Percentiles rank a stretch among this genome's conserved stretches.
phyloP scores from a whole-genome alignment of 2,113 vertebrate genomes.

The Sclerurus mexicanus region DNA sequence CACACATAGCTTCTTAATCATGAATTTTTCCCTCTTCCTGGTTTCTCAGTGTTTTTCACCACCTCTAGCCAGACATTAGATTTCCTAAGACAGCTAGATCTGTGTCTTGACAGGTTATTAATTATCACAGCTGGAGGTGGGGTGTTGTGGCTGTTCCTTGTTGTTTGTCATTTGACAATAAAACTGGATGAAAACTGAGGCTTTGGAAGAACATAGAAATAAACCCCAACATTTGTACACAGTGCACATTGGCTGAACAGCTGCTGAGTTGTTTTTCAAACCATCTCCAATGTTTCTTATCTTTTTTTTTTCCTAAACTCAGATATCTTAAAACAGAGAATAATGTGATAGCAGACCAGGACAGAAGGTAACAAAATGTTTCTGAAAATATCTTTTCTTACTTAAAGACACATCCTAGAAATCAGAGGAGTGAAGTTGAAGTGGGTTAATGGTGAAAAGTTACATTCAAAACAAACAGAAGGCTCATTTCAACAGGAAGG shows the following conservation, averaged over 20 bases:
- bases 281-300: not conserved
- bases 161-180: conserved; percentile 47
- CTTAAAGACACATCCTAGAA: not conserved
- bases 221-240: conserved; percentile 36
- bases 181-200: conserved; percentile 15
- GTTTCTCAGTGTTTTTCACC: conserved; percentile 1
- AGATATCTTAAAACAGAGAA: not conserved
- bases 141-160: conserved; percentile 19
- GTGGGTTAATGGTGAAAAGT: not conserved
- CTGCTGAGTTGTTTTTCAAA: conserved; percentile 44
- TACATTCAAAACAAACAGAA: not conserved
- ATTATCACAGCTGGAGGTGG: conserved; percentile 64
- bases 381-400: not conserved
- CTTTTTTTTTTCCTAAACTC: not conserved
- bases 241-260: conserved; percentile 33
- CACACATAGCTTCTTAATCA: not conserved
- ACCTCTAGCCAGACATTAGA: conserved; percentile 43
- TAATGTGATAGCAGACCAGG: not conserved
- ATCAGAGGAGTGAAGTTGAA: rapidly evolving
- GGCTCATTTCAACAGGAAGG: not conserved
- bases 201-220: conserved; percentile 26
- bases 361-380: not conserved
- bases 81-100: conserved; percentile 31
- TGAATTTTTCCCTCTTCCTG: not conserved
- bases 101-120: conserved; percentile 62